These are phyloP conservation scores for Dryas iulia DNA, from an alignment of 1,140 invertebrate species.

Conservation along the genomic window DNA sequence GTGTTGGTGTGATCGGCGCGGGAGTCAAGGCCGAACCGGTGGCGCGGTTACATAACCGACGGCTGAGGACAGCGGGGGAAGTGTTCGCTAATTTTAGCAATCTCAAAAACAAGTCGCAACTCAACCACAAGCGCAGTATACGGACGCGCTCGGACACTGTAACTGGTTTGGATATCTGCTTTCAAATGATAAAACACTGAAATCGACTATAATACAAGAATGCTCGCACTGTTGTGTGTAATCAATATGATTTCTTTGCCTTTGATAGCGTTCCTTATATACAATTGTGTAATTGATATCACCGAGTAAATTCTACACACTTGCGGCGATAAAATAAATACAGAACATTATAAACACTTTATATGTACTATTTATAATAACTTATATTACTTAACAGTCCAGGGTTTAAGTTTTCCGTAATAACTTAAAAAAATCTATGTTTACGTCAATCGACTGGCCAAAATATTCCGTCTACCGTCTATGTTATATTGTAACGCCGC, in stretches of 20 bases:
- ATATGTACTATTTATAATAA: no score
- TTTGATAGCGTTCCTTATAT: background rate
- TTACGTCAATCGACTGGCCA: background rate
- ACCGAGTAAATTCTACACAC: background rate
- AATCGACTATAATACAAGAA: background rate
- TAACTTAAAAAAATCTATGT: background rate
- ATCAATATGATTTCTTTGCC: background rate
- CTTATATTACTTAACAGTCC: no score
- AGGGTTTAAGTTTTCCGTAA: background rate
- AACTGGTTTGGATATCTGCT: constrained; percentile 16
- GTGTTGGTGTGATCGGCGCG: constrained; percentile 57
- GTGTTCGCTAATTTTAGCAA: constrained; percentile 67
- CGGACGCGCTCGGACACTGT: background rate
- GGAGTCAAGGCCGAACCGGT: constrained; percentile 74
- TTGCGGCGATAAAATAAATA: background rate
- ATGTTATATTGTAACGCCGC: constrained; percentile 13
- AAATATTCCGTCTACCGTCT: constrained; percentile 14
- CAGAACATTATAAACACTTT: background rate
- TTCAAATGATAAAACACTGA: background rate
- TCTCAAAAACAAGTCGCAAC: constrained; percentile 57
- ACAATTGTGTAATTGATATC: background rate
- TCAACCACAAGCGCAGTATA: constrained; percentile 16
- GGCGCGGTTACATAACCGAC: constrained; percentile 69
- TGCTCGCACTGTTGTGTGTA: background rate
- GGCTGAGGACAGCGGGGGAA: constrained; percentile 55